Base-by-base conservation (phyloP, 23 tunicate genomes). In the Trididemnum nubilum region DNA sequence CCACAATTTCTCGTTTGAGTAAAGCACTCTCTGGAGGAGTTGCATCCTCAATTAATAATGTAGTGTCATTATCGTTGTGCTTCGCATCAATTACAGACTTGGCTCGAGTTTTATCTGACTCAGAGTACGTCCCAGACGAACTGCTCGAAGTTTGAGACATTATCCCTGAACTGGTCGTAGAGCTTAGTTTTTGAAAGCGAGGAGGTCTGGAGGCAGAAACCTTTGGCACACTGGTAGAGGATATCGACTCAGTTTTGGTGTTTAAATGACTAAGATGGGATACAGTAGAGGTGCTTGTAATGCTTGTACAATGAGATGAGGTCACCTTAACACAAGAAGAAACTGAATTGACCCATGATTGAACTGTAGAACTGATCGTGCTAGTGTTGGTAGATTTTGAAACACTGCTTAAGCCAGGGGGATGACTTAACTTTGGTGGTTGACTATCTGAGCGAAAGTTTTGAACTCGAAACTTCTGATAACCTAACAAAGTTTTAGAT, bases 1-100 rank as follows among this genome's bases (percentile, higher is more conserved):
- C 58, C 44, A 90, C 26, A 9, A 90, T 73, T 54, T 90, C 95
- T 26, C 51, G 40, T 49, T 79, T 67, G 26, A 90, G 61, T 28
- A 65, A 9, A 36, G 32, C 37, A 24, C 81, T 66, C 34, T 85
- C 15, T 24, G 87, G 84, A 2, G 83, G 63, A 32, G 44, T 64
- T 3, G 4, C 54, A 7, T 54, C 52, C 35, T 74, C 67, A 57
- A 73, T 61, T 21, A 57, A 19, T 27, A 22, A 65, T 22, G 15
- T 3, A 26, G 15, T 19, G 9, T 67, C 54, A 9, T 15, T 5
- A 4, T 61, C 67, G 15, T 44, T 15, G 34, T 24, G 69, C 34
- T 52, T 32, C 9, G 15, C 15, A 7, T 9, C 9, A 44, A 7
- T 15, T 9, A 44, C 54, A 12, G 67, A 15, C 4, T 22, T 61